A percentile compares a stretch with the other conserved stretches of the same genome.
Evolutionary conservation across 2,113 vertebrate genomes (phyloP).

Genomic region (Pica pica): DNA sequence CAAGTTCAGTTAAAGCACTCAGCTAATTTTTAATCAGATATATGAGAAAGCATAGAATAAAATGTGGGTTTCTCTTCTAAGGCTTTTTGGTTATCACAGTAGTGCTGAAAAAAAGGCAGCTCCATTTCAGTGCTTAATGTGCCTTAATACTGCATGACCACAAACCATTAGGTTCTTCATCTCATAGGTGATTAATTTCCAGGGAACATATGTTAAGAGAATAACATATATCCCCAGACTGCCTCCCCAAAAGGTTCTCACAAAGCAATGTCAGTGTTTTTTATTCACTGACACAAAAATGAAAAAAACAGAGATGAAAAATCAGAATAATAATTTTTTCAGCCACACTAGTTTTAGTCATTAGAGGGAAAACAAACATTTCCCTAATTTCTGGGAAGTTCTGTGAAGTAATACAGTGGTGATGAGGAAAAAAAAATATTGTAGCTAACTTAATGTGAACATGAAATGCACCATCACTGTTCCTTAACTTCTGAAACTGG

Average conservation of each 20-base stretch:
- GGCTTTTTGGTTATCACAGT: neutral
- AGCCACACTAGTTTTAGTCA: neutral
- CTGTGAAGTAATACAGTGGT: neutral
- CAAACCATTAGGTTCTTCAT: neutral
- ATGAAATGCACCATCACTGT: neutral
- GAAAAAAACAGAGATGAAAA: neutral
- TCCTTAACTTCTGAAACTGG: neutral
- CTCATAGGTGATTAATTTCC: neutral
- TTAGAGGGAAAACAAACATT: neutral
- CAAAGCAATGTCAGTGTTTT: neutral
- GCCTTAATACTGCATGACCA: neutral
- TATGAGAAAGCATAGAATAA: neutral
- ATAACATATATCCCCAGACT: neutral
- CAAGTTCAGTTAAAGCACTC: neutral
- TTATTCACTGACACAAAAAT: neutral
- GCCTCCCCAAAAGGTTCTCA: neutral
- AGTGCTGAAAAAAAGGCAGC: neutral
- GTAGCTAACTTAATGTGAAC: neutral
- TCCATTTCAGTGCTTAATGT: neutral
- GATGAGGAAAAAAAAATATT: neutral
- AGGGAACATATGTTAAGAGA: neutral
- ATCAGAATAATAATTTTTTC: neutral
- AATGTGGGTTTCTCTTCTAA: neutral
- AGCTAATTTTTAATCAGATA: constrained; percentile 8
- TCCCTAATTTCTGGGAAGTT: neutral